These are phyloP conservation scores for Agrilus biguttatus DNA, from an alignment of 2,888 invertebrate genomes.

Conservation along the genomic window DNA sequence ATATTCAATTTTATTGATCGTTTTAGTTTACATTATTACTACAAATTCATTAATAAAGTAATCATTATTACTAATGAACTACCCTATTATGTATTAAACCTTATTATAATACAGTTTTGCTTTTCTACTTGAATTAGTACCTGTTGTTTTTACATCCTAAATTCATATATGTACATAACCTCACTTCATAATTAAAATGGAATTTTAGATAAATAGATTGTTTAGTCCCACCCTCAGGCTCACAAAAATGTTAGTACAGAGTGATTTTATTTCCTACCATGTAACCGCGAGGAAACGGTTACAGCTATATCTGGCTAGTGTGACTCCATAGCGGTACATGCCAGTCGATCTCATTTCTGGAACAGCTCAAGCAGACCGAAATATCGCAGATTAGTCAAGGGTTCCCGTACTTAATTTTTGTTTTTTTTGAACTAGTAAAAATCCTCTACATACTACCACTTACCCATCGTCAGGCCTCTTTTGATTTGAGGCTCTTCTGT, in stretches of 20 bases:
- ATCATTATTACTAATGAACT: too few relatives aligned
- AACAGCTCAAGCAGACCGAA: conserved; percentile 38
- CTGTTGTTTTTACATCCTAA: too few relatives aligned
- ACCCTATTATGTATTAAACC: too few relatives aligned
- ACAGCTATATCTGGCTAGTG: conserved; percentile 22
- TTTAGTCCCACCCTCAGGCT: conserved; percentile 24
- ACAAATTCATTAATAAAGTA: too few relatives aligned
- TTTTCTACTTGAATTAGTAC: too few relatives aligned
- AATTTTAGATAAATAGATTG: too few relatives aligned
- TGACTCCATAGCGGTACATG: conserved; percentile 27
- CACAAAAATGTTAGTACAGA: conserved; percentile 11
- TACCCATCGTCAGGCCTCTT: conserved; percentile 20
- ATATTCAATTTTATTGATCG: too few relatives aligned
- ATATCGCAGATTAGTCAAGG: conserved; percentile 33
- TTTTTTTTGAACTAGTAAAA: conserved; percentile 10
- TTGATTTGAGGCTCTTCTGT: conserved; percentile 24
- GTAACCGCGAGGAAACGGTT: conserved; percentile 31
- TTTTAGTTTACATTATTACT: too few relatives aligned
- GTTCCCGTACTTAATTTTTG: conserved; percentile 20
- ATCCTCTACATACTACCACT: conserved; percentile 16
- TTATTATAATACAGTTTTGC: too few relatives aligned
- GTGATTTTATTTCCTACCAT: conserved; percentile 29
- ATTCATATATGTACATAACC: too few relatives aligned
- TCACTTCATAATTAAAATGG: too few relatives aligned
- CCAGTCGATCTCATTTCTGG: conserved; percentile 32